These are phyloP conservation scores for Trachymyrmex septentrionalis DNA, from an alignment of 1,140 invertebrate species.

Conservation along the genomic window DNA sequence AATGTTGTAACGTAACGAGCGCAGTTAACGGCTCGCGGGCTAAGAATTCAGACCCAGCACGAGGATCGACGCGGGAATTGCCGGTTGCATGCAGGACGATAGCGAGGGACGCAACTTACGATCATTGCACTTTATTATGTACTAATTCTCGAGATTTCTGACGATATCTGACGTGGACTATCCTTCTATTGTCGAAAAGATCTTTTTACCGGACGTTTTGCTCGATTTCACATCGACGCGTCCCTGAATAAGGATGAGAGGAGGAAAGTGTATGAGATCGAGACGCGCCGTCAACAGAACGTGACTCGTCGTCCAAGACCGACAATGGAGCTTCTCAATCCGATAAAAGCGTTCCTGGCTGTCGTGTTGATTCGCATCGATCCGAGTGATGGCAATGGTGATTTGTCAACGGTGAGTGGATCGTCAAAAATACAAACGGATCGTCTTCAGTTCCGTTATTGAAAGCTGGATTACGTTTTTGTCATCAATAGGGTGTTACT, in stretches of 20 bases:
- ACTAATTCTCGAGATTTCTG: conserved; percentile 69
- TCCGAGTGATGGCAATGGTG: conserved; percentile 22
- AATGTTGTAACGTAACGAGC: conserved; percentile 63
- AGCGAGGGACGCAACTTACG: conserved; percentile 65
- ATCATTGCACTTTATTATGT: conserved; percentile 77
- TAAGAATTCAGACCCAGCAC: conserved; percentile 34
- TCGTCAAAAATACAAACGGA: not conserved
- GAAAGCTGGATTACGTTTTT: not conserved
- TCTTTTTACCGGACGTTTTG: not conserved
- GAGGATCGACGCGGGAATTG: conserved; percentile 39
- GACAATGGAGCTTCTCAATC: conserved; percentile 78
- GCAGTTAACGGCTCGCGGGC: conserved; percentile 29
- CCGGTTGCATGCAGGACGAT: conserved; percentile 7
- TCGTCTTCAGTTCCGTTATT: not conserved
- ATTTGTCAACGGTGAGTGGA: conserved; percentile 79
- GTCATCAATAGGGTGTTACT: not conserved
- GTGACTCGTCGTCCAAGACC: conserved; percentile 14
- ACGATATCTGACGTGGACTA: not conserved
- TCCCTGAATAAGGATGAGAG: conserved; percentile 27
- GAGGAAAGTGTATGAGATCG: conserved; percentile 1
- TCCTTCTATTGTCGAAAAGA: not conserved
- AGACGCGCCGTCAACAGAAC: conserved; percentile 18
- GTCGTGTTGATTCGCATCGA: conserved; percentile 43
- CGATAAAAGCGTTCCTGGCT: conserved; percentile 79
- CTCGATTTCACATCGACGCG: conserved; percentile 45